Evolutionary conservation across 2,113 vertebrate species (phyloP).

Genomic region (Leptodactylus fuscus): DNA sequence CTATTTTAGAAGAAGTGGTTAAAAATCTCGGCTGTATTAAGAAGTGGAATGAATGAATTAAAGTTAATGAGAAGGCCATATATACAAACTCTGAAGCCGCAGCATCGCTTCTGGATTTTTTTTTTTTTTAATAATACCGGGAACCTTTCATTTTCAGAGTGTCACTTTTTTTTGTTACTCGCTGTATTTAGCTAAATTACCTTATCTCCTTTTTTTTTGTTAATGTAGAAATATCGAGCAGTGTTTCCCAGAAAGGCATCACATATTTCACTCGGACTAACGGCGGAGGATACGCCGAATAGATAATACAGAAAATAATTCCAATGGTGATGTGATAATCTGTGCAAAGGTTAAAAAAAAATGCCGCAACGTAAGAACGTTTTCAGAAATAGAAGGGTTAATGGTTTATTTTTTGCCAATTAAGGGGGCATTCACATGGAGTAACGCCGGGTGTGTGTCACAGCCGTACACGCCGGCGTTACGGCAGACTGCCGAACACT

Average conservation of each 20-base stretch:
- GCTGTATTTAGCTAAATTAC: constrained; percentile 29
- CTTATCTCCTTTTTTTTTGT: not conserved
- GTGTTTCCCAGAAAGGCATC: constrained; percentile 32
- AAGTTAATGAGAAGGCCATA: not conserved
- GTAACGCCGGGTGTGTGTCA: too few relatives aligned
- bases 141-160: constrained; percentile 24
- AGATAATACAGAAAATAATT: not conserved
- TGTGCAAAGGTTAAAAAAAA: too few relatives aligned
- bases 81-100: not conserved
- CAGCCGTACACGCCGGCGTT: too few relatives aligned
- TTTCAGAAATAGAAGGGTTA: too few relatives aligned
- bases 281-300: not conserved
- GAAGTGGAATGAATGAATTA: constrained; percentile 9
- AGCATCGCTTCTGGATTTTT: not conserved
- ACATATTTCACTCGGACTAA: constrained; percentile 18
- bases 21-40: constrained; percentile 24
- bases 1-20: constrained; percentile 1
- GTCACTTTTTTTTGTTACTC: constrained; percentile 35
- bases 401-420: too few relatives aligned
- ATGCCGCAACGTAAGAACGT: too few relatives aligned
- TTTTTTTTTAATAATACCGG: not conserved
- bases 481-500: too few relatives aligned
- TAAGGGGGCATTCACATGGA: too few relatives aligned
- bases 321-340: too few relatives aligned
- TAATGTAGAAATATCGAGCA: constrained; percentile 11